These are phyloP conservation scores for Drosophila differens DNA, from an alignment of 2,888 invertebrate genomes.

Conservation along the genomic window DNA sequence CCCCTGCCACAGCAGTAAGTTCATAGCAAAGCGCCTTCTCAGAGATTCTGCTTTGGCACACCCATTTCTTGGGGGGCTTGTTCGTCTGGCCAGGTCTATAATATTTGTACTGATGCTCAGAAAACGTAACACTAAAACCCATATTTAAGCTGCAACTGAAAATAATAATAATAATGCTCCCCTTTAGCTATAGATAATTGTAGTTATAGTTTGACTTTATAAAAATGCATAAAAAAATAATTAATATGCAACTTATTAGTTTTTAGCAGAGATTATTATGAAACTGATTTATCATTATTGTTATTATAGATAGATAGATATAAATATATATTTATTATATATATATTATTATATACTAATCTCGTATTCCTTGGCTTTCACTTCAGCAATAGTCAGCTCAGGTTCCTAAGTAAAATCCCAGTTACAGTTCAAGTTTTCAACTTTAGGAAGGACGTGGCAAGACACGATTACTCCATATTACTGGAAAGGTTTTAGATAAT, in stretches of 20 bases:
- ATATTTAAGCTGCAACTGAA: neutral
- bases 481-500: neutral
- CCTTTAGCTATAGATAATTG: neutral
- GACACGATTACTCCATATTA: neutral
- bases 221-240: neutral
- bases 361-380: neutral
- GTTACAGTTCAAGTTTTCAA: no score
- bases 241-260: no score
- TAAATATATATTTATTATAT: no score
- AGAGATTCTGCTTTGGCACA: neutral
- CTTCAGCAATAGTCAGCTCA: neutral
- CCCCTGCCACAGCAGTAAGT: slow-evolving; percentile 13
- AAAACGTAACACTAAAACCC: neutral
- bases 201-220: neutral
- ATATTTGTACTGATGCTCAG: neutral
- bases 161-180: neutral
- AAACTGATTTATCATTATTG: neutral
- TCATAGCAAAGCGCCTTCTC: slow-evolving; percentile 23
- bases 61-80: neutral
- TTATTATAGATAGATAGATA: no score
- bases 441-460: neutral
- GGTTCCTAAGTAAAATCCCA: neutral
- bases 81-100: neutral
- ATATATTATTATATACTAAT: neutral
- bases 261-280: no score